Evolutionary conservation across 2,113 vertebrate genomes (phyloP), one percentile per base, ranked within the genome.

Genomic region (Bambusicola thoracicus): DNA sequence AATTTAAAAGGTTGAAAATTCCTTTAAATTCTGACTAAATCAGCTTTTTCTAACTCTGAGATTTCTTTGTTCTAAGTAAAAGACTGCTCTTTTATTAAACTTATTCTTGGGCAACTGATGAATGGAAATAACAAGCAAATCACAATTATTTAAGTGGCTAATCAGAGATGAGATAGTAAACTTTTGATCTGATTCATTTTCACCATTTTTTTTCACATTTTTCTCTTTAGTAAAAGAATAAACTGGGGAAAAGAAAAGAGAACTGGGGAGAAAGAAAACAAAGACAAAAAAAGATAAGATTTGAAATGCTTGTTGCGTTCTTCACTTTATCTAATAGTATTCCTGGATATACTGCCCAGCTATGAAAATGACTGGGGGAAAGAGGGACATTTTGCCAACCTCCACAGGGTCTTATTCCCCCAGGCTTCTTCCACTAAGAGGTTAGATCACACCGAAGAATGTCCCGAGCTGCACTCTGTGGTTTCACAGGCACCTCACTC

Each of bases 391-490:
- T 62, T 51, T 41, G 36, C 17, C 7, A 7, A 20, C 68, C 46
- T 46, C 11, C 6, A 3, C 24, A 46, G 29, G 1, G 6, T 25
- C 14, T 46, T 85, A 18, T 22, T 56, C 4, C 8, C 9, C 5
- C 7, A 75, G 2, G 13, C 12, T 56, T 70, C 49, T 75, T 24
- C 51, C 10, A 66, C 1, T 0, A 8, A 44, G 32, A 55, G 7
- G 15, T 24, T 38, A 4, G 5, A 32, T 68, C 49, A 32, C 16
- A 6, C 21, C 22, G n/a, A 41, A 38, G 4, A 70, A 61, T 0
- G 2, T 61, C 24, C 17, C 3, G 11, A 24, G 40, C 8, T 0
- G 0, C 34, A 20, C 12, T 12, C 22, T 0, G 0, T 27, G 4
- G n/a, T 59, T 87, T 21, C 62, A 80, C 6, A 43, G 56, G 12